phyloP scores from a whole-genome alignment of 2,113 vertebrate species.

The Acrocephalus kingi region DNA sequence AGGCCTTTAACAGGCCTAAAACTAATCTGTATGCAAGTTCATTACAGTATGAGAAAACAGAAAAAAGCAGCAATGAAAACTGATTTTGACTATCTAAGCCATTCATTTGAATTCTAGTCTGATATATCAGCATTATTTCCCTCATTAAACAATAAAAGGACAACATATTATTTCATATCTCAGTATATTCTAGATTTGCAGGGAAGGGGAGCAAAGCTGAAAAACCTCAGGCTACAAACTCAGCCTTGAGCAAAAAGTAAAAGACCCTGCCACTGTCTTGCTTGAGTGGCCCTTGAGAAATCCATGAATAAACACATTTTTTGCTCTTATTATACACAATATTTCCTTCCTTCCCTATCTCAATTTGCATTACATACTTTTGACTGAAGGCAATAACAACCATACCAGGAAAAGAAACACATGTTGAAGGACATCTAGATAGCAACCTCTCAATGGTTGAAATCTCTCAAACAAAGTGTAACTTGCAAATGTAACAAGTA shows the following conservation, averaged over 20 bases:
- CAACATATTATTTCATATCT: neutral
- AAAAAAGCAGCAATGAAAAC: neutral
- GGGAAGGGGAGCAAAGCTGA: neutral
- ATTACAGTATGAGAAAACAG: neutral
- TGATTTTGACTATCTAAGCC: neutral
- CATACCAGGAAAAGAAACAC: neutral
- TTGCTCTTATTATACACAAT: neutral
- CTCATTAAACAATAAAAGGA: neutral
- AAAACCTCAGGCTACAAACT: neutral
- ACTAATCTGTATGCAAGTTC: neutral
- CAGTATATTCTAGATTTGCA: neutral
- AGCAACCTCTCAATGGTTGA: neutral
- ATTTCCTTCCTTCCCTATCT: neutral
- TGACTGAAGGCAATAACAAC: neutral
- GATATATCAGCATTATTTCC: neutral
- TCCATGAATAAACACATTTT: neutral
- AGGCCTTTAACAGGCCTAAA: neutral
- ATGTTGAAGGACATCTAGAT: neutral
- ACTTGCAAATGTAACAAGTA: neutral
- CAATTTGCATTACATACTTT: slow-evolving; percentile 5
- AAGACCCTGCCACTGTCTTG: neutral
- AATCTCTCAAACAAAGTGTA: neutral
- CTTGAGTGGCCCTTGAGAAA: neutral
- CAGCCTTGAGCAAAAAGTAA: neutral
- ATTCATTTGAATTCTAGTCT: neutral